Conservation (phyloP, 2,797 vertebrate genomes). For the Agapornis canus region DNA sequence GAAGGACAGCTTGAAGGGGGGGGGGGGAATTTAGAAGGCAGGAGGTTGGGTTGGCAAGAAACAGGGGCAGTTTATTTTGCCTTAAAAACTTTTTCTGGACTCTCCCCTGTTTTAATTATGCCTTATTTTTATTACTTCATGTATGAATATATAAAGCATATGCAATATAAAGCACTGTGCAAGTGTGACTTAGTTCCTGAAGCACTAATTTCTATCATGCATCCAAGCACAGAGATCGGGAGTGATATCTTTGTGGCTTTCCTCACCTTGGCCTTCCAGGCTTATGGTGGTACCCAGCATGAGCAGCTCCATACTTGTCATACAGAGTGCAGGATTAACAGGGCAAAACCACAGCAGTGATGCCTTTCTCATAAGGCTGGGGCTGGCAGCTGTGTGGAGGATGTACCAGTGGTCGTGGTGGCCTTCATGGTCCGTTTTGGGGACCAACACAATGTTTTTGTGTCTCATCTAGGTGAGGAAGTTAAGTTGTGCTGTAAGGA, state of each 20-base stretch:
- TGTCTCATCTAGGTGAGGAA: neutral
- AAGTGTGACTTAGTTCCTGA: neutral
- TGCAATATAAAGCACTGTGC: neutral
- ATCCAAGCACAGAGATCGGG: neutral
- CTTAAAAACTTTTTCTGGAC: neutral
- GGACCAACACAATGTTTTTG: neutral
- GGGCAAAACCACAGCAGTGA: neutral
- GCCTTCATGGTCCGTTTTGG: neutral
- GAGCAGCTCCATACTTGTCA: fast-evolving
- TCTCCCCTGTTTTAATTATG: neutral
- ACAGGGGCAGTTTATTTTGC: neutral
- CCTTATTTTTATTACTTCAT: neutral
- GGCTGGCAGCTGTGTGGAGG: neutral
- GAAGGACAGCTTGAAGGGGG: slow-evolving; percentile 39
- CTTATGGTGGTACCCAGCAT: neutral
- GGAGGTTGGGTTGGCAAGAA: slow-evolving; percentile 47
- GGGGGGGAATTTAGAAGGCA: too few relatives aligned
- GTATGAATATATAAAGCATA: neutral
- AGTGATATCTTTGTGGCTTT: neutral
- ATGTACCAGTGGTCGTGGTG: fast-evolving
- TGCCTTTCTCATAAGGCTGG: neutral
- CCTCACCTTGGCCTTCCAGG: neutral
- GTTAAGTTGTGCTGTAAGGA: neutral
- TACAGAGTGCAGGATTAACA: neutral
- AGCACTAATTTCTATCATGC: neutral